These are phyloP conservation scores for Cyanocitta stelleri DNA, from an alignment of 2,113 vertebrate genomes.

Conservation along the genomic window DNA sequence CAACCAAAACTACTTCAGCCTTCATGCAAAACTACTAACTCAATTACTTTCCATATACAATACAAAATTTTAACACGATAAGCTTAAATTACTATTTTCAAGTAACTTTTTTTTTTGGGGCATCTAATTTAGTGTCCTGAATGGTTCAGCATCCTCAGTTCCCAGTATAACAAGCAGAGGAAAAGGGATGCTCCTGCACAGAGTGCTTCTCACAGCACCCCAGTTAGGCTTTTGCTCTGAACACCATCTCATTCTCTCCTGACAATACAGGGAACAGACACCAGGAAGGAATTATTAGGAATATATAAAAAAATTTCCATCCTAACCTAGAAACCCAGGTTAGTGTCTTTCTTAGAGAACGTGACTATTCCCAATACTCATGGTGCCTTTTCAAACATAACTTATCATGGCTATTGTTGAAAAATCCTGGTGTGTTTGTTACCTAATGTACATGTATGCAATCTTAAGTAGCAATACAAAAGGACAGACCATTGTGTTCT, in stretches of 20 bases:
- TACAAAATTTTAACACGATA: background rate
- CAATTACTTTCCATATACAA: background rate
- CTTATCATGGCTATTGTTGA: background rate
- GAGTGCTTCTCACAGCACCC: background rate
- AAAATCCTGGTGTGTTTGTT: background rate
- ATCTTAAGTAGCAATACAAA: background rate
- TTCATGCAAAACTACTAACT: background rate
- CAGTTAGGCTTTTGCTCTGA: background rate
- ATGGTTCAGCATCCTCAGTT: background rate
- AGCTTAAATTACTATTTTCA: background rate
- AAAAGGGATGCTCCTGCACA: fast-evolving
- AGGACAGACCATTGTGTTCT: background rate
- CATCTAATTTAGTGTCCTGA: background rate
- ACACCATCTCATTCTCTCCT: background rate
- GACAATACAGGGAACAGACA: background rate
- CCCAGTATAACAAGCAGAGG: fast-evolving
- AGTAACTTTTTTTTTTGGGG: background rate
- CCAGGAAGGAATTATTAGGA: background rate
- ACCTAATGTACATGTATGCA: background rate
- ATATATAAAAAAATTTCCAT: background rate
- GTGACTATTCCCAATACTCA: background rate
- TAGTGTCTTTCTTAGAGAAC: background rate
- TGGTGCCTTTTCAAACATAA: background rate
- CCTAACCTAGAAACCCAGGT: background rate
- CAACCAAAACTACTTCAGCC: background rate